Evolutionary conservation across 2,888 invertebrate species (phyloP), one percentile per base, ranked within the genome.

Genomic region (Crossocerus cetratus): DNA sequence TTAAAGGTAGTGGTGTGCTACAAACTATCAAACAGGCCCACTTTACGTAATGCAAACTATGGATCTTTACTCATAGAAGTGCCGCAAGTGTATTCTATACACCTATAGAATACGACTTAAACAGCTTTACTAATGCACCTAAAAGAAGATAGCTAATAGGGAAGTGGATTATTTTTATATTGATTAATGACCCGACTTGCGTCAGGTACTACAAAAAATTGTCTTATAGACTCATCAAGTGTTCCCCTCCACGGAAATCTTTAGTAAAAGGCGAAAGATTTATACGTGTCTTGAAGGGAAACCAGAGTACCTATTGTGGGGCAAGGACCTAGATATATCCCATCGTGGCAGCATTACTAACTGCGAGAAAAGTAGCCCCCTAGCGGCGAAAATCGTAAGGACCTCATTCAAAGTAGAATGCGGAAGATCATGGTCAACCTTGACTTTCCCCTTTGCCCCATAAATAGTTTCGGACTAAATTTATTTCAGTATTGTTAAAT

Each of bases 251-350:
- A 89, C 89, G 88, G 87, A 89, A 88, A 90, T 90, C 90, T 90
- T 90, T 90, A 91, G 91, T 91, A 91, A 90, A 90, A 91, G 90
- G 90, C 91, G 90, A 90, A 91, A 91, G 90, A 90, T 90, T 90
- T 90, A 89, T 87, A 69, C 90, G 90, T 86, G 75, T 82, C 54
- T 83, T 90, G 90, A 89, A 90, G 89, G 89, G 89, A 90, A 86
- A 88, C 89, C 89, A 86, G 88, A 89, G 88, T 84, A 18, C 1
- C 8, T 1, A 0, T 18, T 44, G 0, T 21, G 3, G 22, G 14
- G 32, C 32, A 32, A 32, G 32, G 32, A 32, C 32, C 5, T 5
- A 3, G 8, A 32, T 11, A 32, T 32, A 32, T 32, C 32, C 32
- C 8, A 32, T 32, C 32, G 11, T 32, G 2, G 8, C 32, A 32